A percentile compares a stretch with the other conserved stretches of the same genome.
These are phyloP conservation scores for Chlorospingus flavigularis DNA, from an alignment of 2,797 vertebrate species.

Conservation along the genomic window DNA sequence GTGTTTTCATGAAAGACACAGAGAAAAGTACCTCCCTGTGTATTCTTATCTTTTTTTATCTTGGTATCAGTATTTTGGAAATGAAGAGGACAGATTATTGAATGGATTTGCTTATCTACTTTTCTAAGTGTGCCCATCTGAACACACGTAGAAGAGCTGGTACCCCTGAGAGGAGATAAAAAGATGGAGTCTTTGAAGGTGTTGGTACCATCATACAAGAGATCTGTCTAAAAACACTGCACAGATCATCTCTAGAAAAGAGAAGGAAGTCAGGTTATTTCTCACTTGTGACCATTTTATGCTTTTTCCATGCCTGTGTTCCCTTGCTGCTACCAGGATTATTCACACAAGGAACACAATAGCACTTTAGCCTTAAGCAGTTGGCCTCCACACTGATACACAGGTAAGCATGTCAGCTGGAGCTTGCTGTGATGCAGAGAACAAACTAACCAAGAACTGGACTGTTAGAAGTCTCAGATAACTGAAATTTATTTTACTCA, in stretches of 20 bases:
- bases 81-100: background rate
- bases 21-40: background rate
- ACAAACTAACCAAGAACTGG: background rate
- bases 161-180: background rate
- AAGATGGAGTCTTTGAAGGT: background rate
- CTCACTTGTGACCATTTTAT: background rate
- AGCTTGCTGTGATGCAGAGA: background rate
- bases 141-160: background rate
- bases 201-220: background rate
- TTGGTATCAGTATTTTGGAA: background rate
- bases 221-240: background rate
- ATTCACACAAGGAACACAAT: background rate
- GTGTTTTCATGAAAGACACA: background rate
- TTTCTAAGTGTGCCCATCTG: background rate
- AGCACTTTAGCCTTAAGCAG: constrained; percentile 5
- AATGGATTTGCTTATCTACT: background rate
- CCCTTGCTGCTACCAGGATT: constrained; percentile 27
- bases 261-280: background rate
- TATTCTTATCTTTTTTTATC: background rate
- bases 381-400: background rate
- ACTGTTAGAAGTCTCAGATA: background rate
- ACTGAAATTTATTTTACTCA: constrained; percentile 17
- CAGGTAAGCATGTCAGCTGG: background rate
- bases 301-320: background rate
- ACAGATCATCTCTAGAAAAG: background rate